Evolutionary conservation across 2,797 vertebrate genomes (phyloP), one percentile per base, ranked within the genome.

Genomic region (Eospalax fontanierii): DNA sequence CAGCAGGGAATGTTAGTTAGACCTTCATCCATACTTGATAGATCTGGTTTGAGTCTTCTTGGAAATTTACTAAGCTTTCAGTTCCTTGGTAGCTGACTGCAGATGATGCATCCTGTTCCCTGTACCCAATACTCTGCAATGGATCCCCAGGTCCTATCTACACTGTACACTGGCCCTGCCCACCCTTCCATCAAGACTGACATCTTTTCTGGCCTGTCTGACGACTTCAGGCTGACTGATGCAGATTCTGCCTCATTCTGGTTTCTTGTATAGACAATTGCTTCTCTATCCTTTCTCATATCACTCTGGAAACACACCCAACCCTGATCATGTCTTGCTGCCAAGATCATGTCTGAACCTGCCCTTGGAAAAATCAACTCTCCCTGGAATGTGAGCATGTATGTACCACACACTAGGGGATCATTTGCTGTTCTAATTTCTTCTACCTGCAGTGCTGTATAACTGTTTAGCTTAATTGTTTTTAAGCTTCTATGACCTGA

Each of bases 1-100:
- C 71, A 57, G 6, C n/a, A 33, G n/a, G 59, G 35, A 7, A 50
- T 24, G 26, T 38, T 71, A 74, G 50, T n/a, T n/a, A 76, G 40
- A 4, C 19, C 87, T 26, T 66, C 75, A 43, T 15, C 8, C 1
- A 63, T 75, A 33, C 68, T 46, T 88, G 28, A 73, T 15, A 40
- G 30, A 83, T 63, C 12, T 88, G 30, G 1, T 40, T 68, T 22
- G 50, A 86, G 14, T 11, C 16, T 19, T 78, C 76, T 70, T 68
- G 18, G 12, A 79, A 73, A 94, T 57, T 38, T 66, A 18, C 43
- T 89, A 43, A 89, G 26, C 18, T 75, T 94, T 93, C 35, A 54
- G 0, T 24, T 7, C 9, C 91, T 33, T 33, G 40, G 43, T 63
- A 35, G 33, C 38, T 71, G 50, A 74, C 57, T 57, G 57, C 18